Evolutionary conservation across 2,888 invertebrate species (phyloP), one percentile per base, ranked within the genome.

Genomic region (Cacoxenus indagator): DNA sequence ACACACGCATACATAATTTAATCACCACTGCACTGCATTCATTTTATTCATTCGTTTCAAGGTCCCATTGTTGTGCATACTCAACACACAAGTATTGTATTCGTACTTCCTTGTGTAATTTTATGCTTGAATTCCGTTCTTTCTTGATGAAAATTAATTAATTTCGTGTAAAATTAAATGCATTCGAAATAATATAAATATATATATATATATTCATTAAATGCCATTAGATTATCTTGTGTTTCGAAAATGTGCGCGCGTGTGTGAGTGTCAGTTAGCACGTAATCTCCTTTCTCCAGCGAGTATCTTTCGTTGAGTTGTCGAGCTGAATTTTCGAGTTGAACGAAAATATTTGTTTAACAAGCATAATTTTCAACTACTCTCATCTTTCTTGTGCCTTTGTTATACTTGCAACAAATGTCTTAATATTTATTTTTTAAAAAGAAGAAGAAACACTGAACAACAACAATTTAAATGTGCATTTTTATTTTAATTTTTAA

Each of bases 401-500:
- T 51, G 22, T 51, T 51, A 48, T 9, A 51, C 17, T 22, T 9
- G 69, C 24, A 67, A 68, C 59, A 76, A 75, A 76, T 78, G 78
- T 81, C 79, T 65, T 67, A 77, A 77, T 79, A 81, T 80, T 80
- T 80, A 80, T 81, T 76, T n/a, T n/a, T 75, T 76, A 73, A 64
- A 45, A 74, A 71, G 65, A 75, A 66, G 51, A 65, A 51, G 46
- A 65, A 66, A 65, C 69, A 67, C 74, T 70, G 74, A 59, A 73
- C 73, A 75, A 65, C 43, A 55, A 71, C 51, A 64, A 70, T 75
- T 76, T 64, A 73, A 78, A 72, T 75, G 66, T 78, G 80, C 76
- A 81, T 82, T 80, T 82, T 82, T 81, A 81, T 82, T 82, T 70
- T 81, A 77, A 71, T 26, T 31, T 24, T 29, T 76, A 77, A 76